These are phyloP conservation scores for Spilosoma lubricipeda DNA, from an alignment of 2,888 invertebrate species.

Conservation along the genomic window DNA sequence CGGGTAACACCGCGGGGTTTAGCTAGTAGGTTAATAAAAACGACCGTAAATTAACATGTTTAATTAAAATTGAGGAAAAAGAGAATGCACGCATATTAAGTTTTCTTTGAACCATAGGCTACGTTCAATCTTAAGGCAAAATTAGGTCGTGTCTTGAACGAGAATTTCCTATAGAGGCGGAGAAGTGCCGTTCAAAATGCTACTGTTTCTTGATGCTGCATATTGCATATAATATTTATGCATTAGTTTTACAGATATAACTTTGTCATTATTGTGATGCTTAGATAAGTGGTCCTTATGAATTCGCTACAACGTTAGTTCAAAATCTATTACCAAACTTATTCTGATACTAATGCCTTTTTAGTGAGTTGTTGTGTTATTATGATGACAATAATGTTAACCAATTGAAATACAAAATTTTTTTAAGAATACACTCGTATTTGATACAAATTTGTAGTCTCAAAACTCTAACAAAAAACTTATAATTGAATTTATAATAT, in stretches of 20 bases:
- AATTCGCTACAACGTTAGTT: neutral
- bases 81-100: neutral
- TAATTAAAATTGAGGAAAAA: neutral
- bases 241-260: neutral
- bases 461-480: no score
- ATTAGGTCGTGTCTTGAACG: conserved; percentile 50
- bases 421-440: no score
- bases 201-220: conserved; percentile 13
- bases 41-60: no score
- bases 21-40: no score
- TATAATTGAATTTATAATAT: no score
- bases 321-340: neutral
- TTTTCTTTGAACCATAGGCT: conserved; percentile 27
- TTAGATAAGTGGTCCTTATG: neutral
- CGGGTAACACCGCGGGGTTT: no score
- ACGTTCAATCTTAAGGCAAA: conserved; percentile 48
- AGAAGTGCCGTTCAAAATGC: conserved; percentile 29
- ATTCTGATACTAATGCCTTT: neutral
- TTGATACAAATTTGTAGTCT: no score
- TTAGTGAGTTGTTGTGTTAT: no score
- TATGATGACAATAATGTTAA: no score
- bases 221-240: neutral
- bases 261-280: neutral
- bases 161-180: conserved; percentile 42
- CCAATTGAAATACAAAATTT: no score